Evolutionary conservation across 37 sponge, comb jelly and placozoan species (phyloP).

Genomic region (Aplysina aerophoba): DNA sequence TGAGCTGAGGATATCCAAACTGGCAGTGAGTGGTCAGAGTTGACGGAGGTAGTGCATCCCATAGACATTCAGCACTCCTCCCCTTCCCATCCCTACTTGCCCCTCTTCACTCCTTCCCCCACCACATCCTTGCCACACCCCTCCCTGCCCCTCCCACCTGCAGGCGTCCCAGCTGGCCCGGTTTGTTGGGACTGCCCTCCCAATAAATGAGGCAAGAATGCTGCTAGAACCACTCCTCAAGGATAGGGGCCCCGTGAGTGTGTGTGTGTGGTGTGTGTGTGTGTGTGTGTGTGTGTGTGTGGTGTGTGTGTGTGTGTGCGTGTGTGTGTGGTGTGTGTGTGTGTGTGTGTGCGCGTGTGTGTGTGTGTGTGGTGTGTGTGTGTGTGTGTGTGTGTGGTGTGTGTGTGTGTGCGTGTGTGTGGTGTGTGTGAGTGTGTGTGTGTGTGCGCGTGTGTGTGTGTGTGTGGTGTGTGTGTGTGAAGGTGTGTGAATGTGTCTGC

Average conservation of each 20-base stretch:
- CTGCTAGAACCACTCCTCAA: constrained; percentile 67
- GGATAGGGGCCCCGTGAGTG: constrained; percentile 44
- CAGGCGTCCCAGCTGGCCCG: constrained; percentile 25
- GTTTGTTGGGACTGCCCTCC: constrained; percentile 37
- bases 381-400: too few relatives aligned
- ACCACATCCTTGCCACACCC: neutral
- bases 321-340: neutral
- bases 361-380: too few relatives aligned
- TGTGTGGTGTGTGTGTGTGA: too few relatives aligned
- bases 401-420: too few relatives aligned
- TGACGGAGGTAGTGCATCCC: neutral
- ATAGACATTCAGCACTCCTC: neutral
- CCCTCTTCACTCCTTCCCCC: neutral
- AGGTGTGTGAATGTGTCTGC: too few relatives aligned
- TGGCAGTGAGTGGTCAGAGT: neutral
- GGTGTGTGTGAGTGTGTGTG: too few relatives aligned
- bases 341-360: neutral
- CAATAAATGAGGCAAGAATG: constrained; percentile 34
- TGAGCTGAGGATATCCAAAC: constrained; percentile 13
- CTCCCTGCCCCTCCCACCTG: neutral
- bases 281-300: neutral
- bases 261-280: neutral
- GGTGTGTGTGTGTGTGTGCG: neutral
- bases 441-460: too few relatives aligned
- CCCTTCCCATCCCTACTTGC: too few relatives aligned